Evolutionary conservation across 1,140 invertebrate genomes (phyloP).

Genomic region (Penaeus indicus): DNA sequence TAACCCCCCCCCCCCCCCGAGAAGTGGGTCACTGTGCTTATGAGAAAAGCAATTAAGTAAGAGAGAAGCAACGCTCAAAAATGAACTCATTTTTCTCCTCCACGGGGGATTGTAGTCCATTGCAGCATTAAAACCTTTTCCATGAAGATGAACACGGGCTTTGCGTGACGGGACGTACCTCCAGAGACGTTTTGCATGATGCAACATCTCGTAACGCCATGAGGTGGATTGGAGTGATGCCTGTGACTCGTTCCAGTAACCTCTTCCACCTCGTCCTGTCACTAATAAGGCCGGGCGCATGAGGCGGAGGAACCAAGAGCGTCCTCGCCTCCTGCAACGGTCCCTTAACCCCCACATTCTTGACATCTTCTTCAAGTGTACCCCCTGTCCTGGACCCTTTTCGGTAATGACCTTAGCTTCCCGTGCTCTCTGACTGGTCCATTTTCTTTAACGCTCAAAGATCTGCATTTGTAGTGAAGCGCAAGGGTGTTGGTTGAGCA

Average conservation of each 20-base stretch:
- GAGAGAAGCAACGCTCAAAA: too few relatives aligned
- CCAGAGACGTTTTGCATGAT: too few relatives aligned
- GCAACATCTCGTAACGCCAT: too few relatives aligned
- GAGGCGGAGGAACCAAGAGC: not conserved
- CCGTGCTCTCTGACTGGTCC: slow-evolving; percentile 51
- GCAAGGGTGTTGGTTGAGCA: slow-evolving; percentile 23
- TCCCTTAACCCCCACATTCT: slow-evolving; percentile 35
- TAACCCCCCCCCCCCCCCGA: not conserved
- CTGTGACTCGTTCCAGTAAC: not conserved
- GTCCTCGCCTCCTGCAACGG: slow-evolving; percentile 24
- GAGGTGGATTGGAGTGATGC: too few relatives aligned
- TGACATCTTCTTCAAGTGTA: slow-evolving; percentile 1
- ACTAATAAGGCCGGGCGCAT: not conserved
- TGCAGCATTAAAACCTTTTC: too few relatives aligned
- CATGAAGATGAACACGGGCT: too few relatives aligned
- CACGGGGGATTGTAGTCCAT: too few relatives aligned
- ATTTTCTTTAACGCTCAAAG: slow-evolving; percentile 39
- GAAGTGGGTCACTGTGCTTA: not conserved
- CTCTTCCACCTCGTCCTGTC: not conserved
- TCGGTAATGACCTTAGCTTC: slow-evolving; percentile 45
- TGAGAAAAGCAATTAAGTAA: too few relatives aligned
- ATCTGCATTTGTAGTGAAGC: slow-evolving; percentile 6
- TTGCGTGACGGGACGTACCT: too few relatives aligned
- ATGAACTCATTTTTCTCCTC: too few relatives aligned
- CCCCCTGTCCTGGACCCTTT: slow-evolving; percentile 35